phyloP scores from a whole-genome alignment of 2,113 vertebrate species.

The Cranoglanis bouderius region DNA sequence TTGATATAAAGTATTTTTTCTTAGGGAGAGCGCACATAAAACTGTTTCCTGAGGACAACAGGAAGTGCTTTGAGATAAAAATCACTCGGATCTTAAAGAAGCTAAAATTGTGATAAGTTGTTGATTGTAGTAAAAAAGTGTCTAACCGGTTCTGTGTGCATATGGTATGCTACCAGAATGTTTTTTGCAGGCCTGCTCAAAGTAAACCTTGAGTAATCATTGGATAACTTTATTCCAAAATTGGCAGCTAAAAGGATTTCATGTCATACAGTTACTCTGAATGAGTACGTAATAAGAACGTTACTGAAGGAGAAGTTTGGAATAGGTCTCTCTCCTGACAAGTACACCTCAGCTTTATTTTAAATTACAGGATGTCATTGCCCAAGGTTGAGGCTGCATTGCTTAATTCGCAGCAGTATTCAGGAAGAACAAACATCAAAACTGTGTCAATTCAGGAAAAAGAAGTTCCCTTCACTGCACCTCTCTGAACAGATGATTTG shows the following conservation, averaged over 20 bases:
- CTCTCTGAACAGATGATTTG: slow-evolving; percentile 10
- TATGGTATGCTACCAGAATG: background rate
- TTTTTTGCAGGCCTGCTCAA: background rate
- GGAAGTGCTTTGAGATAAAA: slow-evolving; percentile 42
- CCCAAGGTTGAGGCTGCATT: background rate
- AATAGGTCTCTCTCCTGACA: background rate
- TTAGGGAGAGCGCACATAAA: background rate
- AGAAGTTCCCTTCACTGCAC: background rate
- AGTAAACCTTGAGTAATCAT: background rate
- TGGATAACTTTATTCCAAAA: background rate
- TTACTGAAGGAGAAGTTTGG: background rate
- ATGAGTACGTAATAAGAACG: background rate
- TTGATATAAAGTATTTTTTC: background rate
- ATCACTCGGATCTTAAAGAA: slow-evolving; percentile 14
- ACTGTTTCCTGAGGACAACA: slow-evolving; percentile 12
- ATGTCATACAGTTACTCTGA: background rate
- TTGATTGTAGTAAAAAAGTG: background rate
- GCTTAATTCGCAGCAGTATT: background rate
- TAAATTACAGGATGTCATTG: background rate
- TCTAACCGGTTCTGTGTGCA: background rate
- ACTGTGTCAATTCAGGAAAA: background rate
- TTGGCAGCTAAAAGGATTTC: background rate
- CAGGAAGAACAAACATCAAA: background rate
- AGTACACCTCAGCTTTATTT: background rate
- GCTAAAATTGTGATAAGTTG: slow-evolving; percentile 22